Base-by-base conservation (phyloP, 2,113 vertebrate species). In the Coturnix japonica region DNA sequence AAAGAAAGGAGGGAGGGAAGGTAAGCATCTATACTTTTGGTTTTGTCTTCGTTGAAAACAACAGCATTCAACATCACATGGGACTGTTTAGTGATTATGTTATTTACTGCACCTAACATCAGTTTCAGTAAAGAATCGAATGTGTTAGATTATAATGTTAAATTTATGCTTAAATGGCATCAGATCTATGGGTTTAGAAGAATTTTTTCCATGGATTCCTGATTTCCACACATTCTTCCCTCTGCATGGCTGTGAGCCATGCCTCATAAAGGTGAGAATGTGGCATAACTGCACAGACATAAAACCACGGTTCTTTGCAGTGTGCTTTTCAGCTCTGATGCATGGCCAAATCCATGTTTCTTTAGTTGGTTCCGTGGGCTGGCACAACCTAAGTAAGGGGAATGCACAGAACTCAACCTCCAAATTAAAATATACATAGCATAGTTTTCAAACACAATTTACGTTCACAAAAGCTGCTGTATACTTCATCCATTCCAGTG, bases 241-340 rank as follows among this genome's bases (percentile, higher is more conserved):
- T 95, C 79, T 89, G 79, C 75, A 85, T 73, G 85, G 85, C 85
- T 96, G 78, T 64, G 85, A 91, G 76, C 84, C 72, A 77, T 91
- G 87, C 79, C 72, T 95, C 85, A 74, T 92, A 80, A 96, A 92
- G 90, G 90, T 85, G 82, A 95, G 82, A 92, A 93, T 83, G 82
- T 83, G 85, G 72, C 79, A 77, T 77, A 85, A 77, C 85, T 63
- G 31, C 41, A 13, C 60, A 87, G 67, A 21, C 56, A 63, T 80
- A 37, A 95, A 91, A 39, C 79, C 56, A 69, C 56, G 33, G 33
- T 30, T 87, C 49, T 70, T 61, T 80, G 49, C 70, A 56, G 59
- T 82, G 65, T 66, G 41, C 8, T 60, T 91, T 91, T 54, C 59
- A 67, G 64, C 25, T 77, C 65, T 76, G 77, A 88, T 2, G 5